These are phyloP conservation scores for Chrysodeixis includens DNA, from an alignment of 2,888 invertebrate species.

Conservation along the genomic window DNA sequence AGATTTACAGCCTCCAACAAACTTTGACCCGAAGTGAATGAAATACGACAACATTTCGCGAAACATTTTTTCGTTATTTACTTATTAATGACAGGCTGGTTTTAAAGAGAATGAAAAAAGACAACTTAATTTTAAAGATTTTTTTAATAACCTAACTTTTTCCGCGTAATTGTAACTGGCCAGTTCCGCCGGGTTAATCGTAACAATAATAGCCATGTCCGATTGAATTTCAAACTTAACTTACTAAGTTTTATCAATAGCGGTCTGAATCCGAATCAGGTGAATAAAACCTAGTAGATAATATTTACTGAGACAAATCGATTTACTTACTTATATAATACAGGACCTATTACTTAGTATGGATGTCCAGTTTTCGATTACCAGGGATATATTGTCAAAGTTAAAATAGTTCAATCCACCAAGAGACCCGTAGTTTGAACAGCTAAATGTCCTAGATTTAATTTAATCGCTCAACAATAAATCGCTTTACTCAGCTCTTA, in stretches of 20 bases:
- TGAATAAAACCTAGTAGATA: too few relatives aligned
- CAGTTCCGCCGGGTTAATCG: too few relatives aligned
- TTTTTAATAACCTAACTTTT: not conserved
- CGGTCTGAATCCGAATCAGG: too few relatives aligned
- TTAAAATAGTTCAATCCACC: not conserved
- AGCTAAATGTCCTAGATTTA: slow-evolving; percentile 12
- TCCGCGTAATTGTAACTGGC: too few relatives aligned
- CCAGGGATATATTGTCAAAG: too few relatives aligned
- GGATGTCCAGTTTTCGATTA: too few relatives aligned
- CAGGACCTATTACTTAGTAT: too few relatives aligned
- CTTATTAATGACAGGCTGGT: slow-evolving; percentile 3
- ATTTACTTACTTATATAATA: too few relatives aligned
- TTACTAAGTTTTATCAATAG: too few relatives aligned
- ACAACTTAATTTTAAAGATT: not conserved
- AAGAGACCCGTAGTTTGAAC: not conserved
- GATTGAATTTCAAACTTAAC: too few relatives aligned
- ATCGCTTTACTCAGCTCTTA: slow-evolving; percentile 38
- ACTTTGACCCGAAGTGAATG: slow-evolving; percentile 35
- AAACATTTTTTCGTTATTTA: slow-evolving; percentile 10
- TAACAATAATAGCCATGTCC: too few relatives aligned
- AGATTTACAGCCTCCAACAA: slow-evolving; percentile 49
- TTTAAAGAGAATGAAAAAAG: slow-evolving; percentile 2
- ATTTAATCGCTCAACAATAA: slow-evolving; percentile 43
- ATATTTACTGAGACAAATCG: too few relatives aligned
- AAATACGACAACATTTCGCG: slow-evolving; percentile 35